phyloP scores from a whole-genome alignment of 2,888 invertebrate genomes.

The Leptinotarsa haldemani region DNA sequence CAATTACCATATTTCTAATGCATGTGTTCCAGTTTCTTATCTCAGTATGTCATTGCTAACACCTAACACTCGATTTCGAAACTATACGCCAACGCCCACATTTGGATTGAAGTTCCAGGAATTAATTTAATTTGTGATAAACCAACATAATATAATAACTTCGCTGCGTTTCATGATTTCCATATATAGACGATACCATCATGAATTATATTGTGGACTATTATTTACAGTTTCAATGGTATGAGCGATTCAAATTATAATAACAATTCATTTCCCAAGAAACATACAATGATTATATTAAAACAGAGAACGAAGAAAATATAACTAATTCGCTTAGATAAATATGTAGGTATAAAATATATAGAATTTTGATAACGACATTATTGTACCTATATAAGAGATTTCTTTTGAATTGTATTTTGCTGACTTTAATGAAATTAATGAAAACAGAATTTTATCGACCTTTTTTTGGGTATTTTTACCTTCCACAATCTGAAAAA shows the following conservation, averaged over 20 bases:
- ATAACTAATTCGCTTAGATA: too few species aligned
- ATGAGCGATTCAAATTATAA: background rate
- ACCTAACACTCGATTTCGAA: constrained; percentile 13
- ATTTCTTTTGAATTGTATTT: too few species aligned
- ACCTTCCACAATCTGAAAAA: too few species aligned
- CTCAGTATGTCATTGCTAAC: constrained; percentile 20
- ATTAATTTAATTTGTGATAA: background rate
- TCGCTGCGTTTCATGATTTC: background rate
- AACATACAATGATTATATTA: too few species aligned
- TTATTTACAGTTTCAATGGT: background rate
- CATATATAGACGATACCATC: background rate
- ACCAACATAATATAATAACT: background rate
- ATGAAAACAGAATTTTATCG: too few species aligned
- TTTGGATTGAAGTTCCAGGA: background rate
- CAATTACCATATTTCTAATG: background rate
- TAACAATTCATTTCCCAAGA: background rate
- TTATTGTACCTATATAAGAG: too few species aligned
- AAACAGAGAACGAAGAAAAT: too few species aligned
- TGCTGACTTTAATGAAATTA: too few species aligned
- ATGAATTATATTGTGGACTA: background rate
- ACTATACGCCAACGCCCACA: constrained; percentile 5
- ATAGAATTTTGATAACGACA: too few species aligned
- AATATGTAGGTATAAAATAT: too few species aligned
- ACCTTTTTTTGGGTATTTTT: too few species aligned
- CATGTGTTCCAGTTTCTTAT: constrained; percentile 11